Evolutionary conservation across 2,113 vertebrate genomes (phyloP).

Genomic region (Colinus virginianus): DNA sequence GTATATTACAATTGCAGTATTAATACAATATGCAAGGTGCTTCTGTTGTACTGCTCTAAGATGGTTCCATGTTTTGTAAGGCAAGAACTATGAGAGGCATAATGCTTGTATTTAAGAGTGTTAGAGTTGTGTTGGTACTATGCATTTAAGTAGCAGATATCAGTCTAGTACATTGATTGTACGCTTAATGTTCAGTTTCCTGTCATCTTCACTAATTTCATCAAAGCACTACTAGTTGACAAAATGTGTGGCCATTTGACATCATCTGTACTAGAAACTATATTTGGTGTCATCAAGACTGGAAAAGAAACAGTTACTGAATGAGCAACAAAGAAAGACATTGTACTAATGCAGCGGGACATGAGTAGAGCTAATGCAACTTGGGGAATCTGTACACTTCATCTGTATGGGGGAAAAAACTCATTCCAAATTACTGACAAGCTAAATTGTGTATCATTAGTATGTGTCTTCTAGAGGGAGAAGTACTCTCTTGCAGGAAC

Average conservation of each 20-base stretch:
- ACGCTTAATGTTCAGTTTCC: not conserved
- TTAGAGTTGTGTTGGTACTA: not conserved
- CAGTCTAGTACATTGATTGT: not conserved
- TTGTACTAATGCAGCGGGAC: not conserved
- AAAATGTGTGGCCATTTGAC: not conserved
- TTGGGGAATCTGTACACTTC: not conserved
- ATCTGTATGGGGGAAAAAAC: not conserved
- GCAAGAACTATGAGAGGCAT: not conserved
- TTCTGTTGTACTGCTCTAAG: not conserved
- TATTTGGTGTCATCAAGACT: not conserved
- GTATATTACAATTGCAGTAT: not conserved
- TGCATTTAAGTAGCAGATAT: not conserved
- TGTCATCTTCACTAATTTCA: not conserved
- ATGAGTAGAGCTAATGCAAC: not conserved
- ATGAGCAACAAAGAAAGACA: not conserved
- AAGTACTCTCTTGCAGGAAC: not conserved
- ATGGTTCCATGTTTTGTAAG: not conserved
- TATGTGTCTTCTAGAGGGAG: not conserved
- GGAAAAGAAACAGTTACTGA: not conserved
- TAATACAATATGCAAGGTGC: not conserved
- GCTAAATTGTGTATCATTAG: accelerated
- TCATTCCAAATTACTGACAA: not conserved
- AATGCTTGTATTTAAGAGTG: not conserved
- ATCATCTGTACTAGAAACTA: not conserved
- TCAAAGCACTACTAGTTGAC: not conserved